Percentiles rank a stretch among this genome's conserved stretches.
phyloP scores from a whole-genome alignment of 1,140 invertebrate species.

The Branchinecta lynchi region DNA sequence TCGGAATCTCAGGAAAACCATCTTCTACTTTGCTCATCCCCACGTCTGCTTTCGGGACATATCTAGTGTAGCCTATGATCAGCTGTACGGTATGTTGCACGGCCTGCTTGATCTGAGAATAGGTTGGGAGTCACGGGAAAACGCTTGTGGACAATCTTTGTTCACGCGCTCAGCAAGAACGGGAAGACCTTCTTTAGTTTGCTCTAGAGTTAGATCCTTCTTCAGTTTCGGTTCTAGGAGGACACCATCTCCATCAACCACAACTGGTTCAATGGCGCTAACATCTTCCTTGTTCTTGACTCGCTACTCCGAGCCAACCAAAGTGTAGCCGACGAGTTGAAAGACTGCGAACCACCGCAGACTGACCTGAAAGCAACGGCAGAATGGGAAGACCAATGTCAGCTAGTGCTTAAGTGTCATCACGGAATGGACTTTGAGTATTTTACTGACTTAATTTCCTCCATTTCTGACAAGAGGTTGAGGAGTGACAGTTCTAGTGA shows the following conservation, averaged over 20 bases:
- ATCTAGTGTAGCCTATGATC: no score
- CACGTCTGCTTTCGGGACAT: no score
- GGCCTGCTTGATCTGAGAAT: no score
- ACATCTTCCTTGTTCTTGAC: conserved; percentile 55
- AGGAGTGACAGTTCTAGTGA: conserved; percentile 17
- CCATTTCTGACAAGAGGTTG: conserved; percentile 42
- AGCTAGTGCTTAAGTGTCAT: conserved; percentile 58
- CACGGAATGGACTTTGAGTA: conserved; percentile 65
- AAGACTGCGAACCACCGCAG: conserved; percentile 47
- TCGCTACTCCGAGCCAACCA: conserved; percentile 45
- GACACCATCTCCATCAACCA: conserved; percentile 95
- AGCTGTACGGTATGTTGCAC: no score
- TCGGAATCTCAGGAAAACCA: no score
- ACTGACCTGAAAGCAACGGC: conserved; percentile 26
- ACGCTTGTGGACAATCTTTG: no score
- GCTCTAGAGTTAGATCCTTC: not conserved
- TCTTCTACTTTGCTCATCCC: no score
- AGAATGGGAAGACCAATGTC: conserved; percentile 54
- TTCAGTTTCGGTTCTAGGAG: conserved; percentile 36
- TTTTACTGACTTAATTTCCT: conserved; percentile 49
- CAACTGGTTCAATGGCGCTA: conserved; percentile 90
- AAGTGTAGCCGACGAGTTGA: conserved; percentile 60
- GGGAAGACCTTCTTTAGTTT: no score
- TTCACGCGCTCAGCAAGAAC: no score
- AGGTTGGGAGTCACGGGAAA: no score